These are phyloP conservation scores for Parapristionchus giblindavisi DNA, from an alignment of 2,888 invertebrate genomes.

Conservation along the genomic window DNA sequence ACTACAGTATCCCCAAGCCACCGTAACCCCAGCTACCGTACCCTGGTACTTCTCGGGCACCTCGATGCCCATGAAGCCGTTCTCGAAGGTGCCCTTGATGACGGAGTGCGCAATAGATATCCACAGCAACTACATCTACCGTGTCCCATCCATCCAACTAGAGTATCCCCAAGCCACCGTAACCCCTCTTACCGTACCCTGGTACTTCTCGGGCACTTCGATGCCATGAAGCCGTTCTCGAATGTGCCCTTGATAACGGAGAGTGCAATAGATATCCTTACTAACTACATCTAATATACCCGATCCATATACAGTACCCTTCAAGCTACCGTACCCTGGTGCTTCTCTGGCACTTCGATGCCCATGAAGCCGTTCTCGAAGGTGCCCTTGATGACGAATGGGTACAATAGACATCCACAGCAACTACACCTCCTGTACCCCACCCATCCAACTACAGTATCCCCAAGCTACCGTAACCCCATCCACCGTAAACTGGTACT, in stretches of 20 bases:
- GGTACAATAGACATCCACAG: no score
- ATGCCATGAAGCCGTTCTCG: slow-evolving; percentile 91
- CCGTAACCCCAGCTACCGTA: no score
- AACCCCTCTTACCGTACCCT: no score
- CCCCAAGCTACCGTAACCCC: no score
- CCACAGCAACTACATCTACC: not conserved
- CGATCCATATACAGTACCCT: no score
- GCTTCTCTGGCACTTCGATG: slow-evolving; percentile 85
- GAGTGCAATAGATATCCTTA: not conserved
- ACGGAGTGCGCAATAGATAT: not conserved
- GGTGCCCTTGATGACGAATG: slow-evolving; percentile 76
- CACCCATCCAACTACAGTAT: no score
- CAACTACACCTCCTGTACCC: no score
- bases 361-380: slow-evolving; percentile 95
- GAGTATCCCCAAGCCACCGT: no score
- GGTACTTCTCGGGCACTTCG: slow-evolving; percentile 84
- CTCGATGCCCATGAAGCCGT: slow-evolving; percentile 93
- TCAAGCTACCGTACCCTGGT: no score
- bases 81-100: slow-evolving; percentile 84
- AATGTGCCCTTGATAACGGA: slow-evolving; percentile 81
- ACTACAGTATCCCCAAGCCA: no score
- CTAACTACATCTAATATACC: not conserved
- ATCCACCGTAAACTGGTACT: no score
- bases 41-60: slow-evolving; percentile 80
- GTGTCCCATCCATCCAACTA: no score